These are phyloP conservation scores for Drosophila virilis DNA, from an alignment of 1,140 invertebrate genomes.

Conservation along the genomic window DNA sequence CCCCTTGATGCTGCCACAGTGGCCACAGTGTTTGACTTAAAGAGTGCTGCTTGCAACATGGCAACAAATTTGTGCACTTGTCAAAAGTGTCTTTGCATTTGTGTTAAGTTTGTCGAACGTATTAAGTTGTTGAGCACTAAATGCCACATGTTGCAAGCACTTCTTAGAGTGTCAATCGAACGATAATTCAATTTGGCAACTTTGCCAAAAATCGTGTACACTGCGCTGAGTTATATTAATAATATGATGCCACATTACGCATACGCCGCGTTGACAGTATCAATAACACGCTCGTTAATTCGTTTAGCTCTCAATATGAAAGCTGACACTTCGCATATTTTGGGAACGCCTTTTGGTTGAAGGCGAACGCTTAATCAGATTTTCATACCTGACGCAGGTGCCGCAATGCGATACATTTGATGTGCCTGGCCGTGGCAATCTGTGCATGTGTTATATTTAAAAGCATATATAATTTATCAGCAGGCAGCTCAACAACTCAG, in stretches of 20 bases:
- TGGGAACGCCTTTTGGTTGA: background rate
- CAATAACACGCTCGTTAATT: conserved; percentile 76
- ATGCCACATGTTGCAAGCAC: too few species aligned
- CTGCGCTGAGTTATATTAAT: background rate
- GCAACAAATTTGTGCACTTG: too few species aligned
- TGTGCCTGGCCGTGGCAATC: conserved; percentile 1
- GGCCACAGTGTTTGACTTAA: too few species aligned
- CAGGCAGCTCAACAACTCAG: conserved; percentile 25
- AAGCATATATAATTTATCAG: conserved; percentile 70
- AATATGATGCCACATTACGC: conserved; percentile 6
- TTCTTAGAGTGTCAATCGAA: too few species aligned
- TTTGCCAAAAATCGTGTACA: too few species aligned
- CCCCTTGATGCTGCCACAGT: background rate
- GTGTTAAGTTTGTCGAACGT: too few species aligned
- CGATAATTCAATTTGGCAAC: too few species aligned
- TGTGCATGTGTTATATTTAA: conserved; percentile 20
- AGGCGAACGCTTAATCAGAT: conserved; percentile 55
- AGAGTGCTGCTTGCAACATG: too few species aligned
- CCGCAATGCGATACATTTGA: conserved; percentile 54
- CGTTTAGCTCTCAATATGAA: conserved; percentile 55
- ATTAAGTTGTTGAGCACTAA: too few species aligned
- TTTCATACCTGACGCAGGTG: conserved; percentile 50
- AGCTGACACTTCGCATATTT: conserved; percentile 23
- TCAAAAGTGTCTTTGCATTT: too few species aligned
- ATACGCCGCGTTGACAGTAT: conserved; percentile 47